These are phyloP conservation scores for Drosophila kambysellisi DNA, from an alignment of 2,888 invertebrate species.

Conservation along the genomic window DNA sequence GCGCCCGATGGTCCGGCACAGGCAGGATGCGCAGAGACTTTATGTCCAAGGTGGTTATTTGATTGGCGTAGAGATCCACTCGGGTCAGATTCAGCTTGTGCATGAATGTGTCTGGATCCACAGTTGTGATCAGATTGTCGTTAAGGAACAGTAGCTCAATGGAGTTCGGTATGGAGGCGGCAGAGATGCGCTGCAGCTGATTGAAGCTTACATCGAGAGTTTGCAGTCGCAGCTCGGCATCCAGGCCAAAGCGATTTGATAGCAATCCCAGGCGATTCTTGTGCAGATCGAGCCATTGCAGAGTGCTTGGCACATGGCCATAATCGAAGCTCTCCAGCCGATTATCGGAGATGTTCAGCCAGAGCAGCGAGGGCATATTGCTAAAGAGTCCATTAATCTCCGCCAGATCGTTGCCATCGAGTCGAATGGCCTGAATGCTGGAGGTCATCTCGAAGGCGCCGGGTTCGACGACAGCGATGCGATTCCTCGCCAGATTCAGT, in stretches of 20 bases:
- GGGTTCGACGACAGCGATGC: constrained; percentile 91
- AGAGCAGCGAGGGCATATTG: constrained; percentile 92
- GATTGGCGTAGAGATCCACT: constrained; percentile 96
- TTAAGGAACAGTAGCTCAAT: constrained; percentile 94
- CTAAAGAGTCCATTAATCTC: constrained; percentile 94
- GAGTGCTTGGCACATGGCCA: constrained; percentile 91
- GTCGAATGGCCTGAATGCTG: constrained; percentile 93
- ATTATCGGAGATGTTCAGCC: constrained; percentile 97
- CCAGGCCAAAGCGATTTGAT: constrained; percentile 90
- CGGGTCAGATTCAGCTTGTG: constrained; percentile 95
- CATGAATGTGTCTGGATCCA: constrained; percentile 95
- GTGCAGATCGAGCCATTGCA: constrained; percentile 96
- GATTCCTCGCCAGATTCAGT: constrained; percentile 94
- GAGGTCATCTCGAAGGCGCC: constrained; percentile 92
- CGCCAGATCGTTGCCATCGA: constrained; percentile 93
- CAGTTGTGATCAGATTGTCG: constrained; percentile 93
- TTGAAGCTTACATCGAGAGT: constrained; percentile 97
- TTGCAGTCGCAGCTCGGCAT: constrained; percentile 90
- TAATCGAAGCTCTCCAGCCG: constrained; percentile 95
- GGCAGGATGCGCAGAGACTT: constrained; percentile 94
- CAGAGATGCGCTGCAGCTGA: constrained; percentile 91
- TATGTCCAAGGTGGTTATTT: constrained; percentile 95
- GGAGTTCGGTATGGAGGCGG: constrained; percentile 92
- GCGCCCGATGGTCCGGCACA: constrained; percentile 89
- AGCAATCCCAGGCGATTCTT: constrained; percentile 93